Conservation (phyloP, 2,797 vertebrate species). For the Anguilla anguilla region DNA sequence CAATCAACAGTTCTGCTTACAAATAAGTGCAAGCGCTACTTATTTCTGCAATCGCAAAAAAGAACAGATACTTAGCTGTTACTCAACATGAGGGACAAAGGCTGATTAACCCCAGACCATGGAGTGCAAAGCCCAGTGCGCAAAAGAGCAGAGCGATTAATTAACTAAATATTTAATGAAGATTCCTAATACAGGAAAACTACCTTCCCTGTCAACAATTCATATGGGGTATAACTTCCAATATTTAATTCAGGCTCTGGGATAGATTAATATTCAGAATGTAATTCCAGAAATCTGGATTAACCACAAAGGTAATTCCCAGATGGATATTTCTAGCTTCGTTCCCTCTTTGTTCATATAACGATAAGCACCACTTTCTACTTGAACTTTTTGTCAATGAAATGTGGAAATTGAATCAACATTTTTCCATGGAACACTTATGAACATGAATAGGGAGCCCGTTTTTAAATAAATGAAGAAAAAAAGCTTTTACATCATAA, state of each 20-base stretch:
- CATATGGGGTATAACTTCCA: conserved; percentile 79
- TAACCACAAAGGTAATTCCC: conserved; percentile 83
- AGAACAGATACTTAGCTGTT: not conserved
- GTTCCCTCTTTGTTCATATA: conserved; percentile 70
- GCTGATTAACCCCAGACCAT: conserved; percentile 69
- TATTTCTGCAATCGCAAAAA: not conserved
- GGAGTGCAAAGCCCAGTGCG: conserved; percentile 76
- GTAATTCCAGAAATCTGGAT: conserved; percentile 77
- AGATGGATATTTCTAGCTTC: conserved; percentile 83
- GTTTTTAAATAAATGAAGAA: not conserved
- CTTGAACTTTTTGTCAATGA: not conserved
- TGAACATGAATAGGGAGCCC: not conserved
- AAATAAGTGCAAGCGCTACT: not conserved
- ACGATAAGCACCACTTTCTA: not conserved
- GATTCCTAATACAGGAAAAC: conserved; percentile 82
- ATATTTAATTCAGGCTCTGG: conserved; percentile 82
- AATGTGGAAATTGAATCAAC: not conserved
- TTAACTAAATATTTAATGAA: conserved; percentile 76
- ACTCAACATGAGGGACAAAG: conserved; percentile 37
- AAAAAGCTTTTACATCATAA: not conserved
- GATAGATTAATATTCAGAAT: conserved; percentile 88
- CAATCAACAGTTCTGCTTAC: not conserved
- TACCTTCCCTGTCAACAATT: conserved; percentile 79
- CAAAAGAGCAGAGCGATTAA: conserved; percentile 84
- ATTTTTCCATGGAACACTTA: not conserved